These are phyloP conservation scores for Andrena camellia DNA, from an alignment of 2,888 invertebrate genomes.

Conservation along the genomic window DNA sequence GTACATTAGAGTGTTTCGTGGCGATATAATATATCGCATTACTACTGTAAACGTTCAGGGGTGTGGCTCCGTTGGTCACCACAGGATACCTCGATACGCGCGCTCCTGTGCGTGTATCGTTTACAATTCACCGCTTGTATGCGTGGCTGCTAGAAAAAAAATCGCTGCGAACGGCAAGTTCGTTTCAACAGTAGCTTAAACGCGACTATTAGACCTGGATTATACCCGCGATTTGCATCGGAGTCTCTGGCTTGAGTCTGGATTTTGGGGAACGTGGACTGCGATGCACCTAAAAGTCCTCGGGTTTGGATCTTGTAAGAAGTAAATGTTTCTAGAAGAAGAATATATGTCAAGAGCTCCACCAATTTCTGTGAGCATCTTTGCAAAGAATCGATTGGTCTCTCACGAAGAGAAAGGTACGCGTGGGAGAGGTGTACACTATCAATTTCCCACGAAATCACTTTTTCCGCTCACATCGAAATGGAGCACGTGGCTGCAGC, in stretches of 20 bases:
- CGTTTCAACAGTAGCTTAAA: neutral
- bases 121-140: constrained; percentile 25
- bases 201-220: neutral
- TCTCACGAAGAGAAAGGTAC: neutral
- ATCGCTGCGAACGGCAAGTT: neutral
- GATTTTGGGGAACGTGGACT: neutral
- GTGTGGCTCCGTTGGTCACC: constrained; percentile 57
- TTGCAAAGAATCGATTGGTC: neutral
- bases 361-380: neutral
- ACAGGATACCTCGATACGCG: constrained; percentile 43
- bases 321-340: no score
- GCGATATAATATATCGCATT: constrained; percentile 66
- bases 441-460: neutral
- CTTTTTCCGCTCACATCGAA: neutral
- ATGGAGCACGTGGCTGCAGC: constrained; percentile 11
- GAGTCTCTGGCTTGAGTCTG: neutral
- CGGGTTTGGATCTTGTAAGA: no score
- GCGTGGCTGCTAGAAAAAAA: constrained; percentile 5
- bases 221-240: neutral
- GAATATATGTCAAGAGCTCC: no score
- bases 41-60: constrained; percentile 65
- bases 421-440: no score
- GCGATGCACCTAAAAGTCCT: no score
- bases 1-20: constrained; percentile 59
- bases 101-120: constrained; percentile 28